phyloP scores from a whole-genome alignment of 2,797 vertebrate species.

The Poecilia gillii region DNA sequence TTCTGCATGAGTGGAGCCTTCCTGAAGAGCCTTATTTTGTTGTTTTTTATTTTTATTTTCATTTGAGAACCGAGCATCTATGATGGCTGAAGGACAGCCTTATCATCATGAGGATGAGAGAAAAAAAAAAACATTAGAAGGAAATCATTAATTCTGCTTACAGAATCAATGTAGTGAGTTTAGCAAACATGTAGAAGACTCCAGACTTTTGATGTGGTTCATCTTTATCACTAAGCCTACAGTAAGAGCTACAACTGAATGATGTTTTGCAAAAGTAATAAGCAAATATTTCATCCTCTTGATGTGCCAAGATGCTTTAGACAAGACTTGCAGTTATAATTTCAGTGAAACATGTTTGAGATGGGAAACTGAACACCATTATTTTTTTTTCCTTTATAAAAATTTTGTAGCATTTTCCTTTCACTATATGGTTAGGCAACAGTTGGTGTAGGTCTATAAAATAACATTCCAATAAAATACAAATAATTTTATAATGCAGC shows the following conservation, averaged over 20 bases:
- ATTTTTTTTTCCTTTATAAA: neutral
- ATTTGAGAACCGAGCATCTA: constrained; percentile 26
- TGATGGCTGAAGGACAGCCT: constrained; percentile 5
- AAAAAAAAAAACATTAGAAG: neutral
- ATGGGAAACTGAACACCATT: neutral
- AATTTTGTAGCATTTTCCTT: neutral
- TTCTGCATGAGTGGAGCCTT: constrained; percentile 9
- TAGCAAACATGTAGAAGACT: neutral
- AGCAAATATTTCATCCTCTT: neutral
- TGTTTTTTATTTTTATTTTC: constrained; percentile 7
- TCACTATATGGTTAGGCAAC: neutral
- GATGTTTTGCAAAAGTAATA: neutral
- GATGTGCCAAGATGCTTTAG: neutral
- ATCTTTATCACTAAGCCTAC: neutral
- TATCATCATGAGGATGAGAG: neutral
- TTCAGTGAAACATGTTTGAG: neutral
- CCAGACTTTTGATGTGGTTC: neutral
- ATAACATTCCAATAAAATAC: neutral
- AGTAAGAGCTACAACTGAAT: neutral
- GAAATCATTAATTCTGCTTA: neutral
- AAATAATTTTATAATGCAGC: neutral
- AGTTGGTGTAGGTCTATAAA: neutral
- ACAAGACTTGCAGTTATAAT: neutral
- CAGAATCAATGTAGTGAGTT: neutral
- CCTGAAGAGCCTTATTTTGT: neutral